Base-by-base conservation (phyloP, 2,797 vertebrate genomes). In the Macroramphosus scolopax region DNA sequence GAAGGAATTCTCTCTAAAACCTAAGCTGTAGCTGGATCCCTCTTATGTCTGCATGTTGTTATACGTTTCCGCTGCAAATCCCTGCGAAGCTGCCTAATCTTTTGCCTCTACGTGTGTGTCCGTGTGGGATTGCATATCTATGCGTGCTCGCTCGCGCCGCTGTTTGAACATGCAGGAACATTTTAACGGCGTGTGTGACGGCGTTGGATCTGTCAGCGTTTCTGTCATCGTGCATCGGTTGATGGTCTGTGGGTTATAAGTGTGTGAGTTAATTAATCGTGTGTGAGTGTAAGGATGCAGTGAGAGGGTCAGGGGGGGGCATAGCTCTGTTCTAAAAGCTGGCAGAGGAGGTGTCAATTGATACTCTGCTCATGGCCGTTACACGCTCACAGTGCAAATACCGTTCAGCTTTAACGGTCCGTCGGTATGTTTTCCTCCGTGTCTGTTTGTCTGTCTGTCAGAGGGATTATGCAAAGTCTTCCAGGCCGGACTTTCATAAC, bases 11-110 rank as follows among this genome's bases (percentile, higher is more conserved):
- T n/a, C n/a, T n/a, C n/a, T n/a, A n/a, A n/a, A n/a, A n/a, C n/a
- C 59, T 37, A 44, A 34, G 62, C 55, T 50, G 31, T 9, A 28
- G 47, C 12, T 7, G 31, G 41, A 71, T 70, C 47, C 47, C 32
- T 39, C 53, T 59, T 50, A 28, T 63, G 44, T 63, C 53, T 57
- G 65, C 51, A 63, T 16, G 63, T 43, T 63, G 46, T 72, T 61
- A 35, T 22, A 51, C 6, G 1, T 68, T 68, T 73, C 63, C 48
- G 55, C 34, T 46, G 14, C 43, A 33, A 59, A 68, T 76, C 63
- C 55, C 33, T 30, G 43, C 40, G 34, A 56, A 39, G 44, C 42
- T 32, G 31, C 53, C 44, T 45, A 10, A 1, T 34, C 32, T 15
- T 11, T 3, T 8, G 6, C 29, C 35, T 13, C 8, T 5, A 24